Evolutionary conservation across 35 echinoderm and acorn worm genomes (phyloP), one percentile per base, ranked within the genome.

Genomic region (Holothuria glaberrima): DNA sequence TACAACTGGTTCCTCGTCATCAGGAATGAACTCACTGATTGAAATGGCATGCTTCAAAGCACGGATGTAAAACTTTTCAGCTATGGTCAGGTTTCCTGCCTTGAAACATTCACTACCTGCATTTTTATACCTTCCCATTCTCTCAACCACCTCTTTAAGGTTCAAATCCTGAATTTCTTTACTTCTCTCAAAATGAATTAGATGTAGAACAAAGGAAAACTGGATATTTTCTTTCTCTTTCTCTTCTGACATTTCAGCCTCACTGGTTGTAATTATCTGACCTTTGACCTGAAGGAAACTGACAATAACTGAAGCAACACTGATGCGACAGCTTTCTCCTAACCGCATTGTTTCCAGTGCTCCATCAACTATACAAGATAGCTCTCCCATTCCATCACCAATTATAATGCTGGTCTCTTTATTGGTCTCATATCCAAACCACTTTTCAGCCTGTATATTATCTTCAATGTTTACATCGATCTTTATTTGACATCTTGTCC

Each of bases 81-180:
- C 96, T 30, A 88, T 30, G 25, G 68, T n/a, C 13, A 58, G 61
- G n/a, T 92, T 90, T 32, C 88, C 93, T 41, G 60, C 58, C 78
- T 90, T 92, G 54, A 98, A 98, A 76, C 91, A 94, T 27, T 82
- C 83, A 50, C 80, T 98, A 18, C 96, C 96, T 50, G 38, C 79
- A 7, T 50, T 86, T 59, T 98, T 98, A 20, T 90, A 86, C 12
- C 83, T 66, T 2, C 48, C 45, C 52, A 86, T 87, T 54, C 93
- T 90, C 9, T 82, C 71, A 0, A 98, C 48, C 52, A 81, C 91
- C 28, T 94, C 90, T 18, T 80, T 60, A 18, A 80, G 44, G 20
- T 26, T 82, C 82, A 94, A 75, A 73, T 94, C 72, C 32, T 68
- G 84, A 9, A 94, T 62, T 12, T 98, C 93, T 85, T 92, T 94